Conservation (phyloP, 2,113 vertebrate genomes). For the Calypte anna region DNA sequence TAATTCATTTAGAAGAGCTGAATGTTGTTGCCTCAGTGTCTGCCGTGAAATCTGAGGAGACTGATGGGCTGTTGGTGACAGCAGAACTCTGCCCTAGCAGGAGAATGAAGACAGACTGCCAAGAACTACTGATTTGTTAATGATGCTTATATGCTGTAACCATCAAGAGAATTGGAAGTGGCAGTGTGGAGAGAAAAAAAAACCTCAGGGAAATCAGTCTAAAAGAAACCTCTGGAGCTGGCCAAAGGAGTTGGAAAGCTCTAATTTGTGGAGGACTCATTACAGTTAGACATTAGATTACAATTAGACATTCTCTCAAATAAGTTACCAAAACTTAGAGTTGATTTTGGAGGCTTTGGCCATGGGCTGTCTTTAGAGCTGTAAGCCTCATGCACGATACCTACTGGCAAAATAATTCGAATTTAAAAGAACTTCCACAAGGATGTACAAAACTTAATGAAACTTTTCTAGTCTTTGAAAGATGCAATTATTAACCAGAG, state of each 20-base stretch:
- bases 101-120: slow-evolving; percentile 27
- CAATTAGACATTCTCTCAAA: background rate
- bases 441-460: background rate
- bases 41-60: background rate
- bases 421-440: background rate
- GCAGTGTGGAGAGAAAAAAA: slow-evolving; percentile 10
- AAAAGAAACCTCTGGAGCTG: background rate
- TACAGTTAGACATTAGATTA: background rate
- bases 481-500: background rate
- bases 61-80: background rate
- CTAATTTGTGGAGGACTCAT: background rate
- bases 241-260: background rate
- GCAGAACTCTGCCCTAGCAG: background rate
- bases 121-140: slow-evolving; percentile 10
- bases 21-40: background rate
- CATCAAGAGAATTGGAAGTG: background rate
- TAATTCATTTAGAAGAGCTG: background rate
- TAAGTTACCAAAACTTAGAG: background rate
- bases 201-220: background rate
- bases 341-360: background rate
- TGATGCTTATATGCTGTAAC: slow-evolving; percentile 4
- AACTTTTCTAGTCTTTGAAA: background rate
- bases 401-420: background rate
- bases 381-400: background rate
- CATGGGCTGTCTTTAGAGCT: background rate